Base-by-base conservation (phyloP, 1,140 invertebrate species). In the Sarcophaga peregrina region DNA sequence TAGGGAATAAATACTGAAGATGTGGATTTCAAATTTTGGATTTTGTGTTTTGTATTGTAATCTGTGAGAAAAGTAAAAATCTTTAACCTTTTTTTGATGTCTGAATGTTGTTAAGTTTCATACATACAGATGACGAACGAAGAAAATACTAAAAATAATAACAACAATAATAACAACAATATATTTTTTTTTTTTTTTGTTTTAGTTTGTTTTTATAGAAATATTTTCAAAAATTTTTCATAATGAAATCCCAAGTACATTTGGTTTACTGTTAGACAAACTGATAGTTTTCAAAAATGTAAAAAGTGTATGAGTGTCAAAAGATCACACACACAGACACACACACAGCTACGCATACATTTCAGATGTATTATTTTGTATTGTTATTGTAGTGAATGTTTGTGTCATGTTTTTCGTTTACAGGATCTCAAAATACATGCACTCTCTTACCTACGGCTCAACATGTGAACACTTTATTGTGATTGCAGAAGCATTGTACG, bases 401-500 rank as follows among this genome's bases (percentile, higher is more conserved):
- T 78, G 25, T 78, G 75, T 78, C 75, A 78, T 48, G 47, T 50
- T 78, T 78, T 78, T 25, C 47, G 17, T 78, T 78, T 78, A 11
- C 17, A 48, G 75, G 75, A 78, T 52, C n/a, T 10, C 75, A 50
- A 25, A 76, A 76, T 48, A 47, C n/a, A 8, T 48, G 74, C 46
- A 46, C n/a, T 45, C 74, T 8, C 17, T 8, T 68, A 68, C 62
- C 62, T 68, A 20, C 7, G 20, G 10, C 10, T 62, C 54, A 62
- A 13, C 17, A 68, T 20, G 20, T 68, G n/a, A 68, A 6, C 9
- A 0, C 62, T 20, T 25, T 8, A 68, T 68, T 68, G 25, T 20
- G 62, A n/a, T 58, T 58, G 15, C 54, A 25, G 5, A 9, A 25
- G 25, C 25, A 37, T 37, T 37, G 25, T 37, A 4, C 25, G 1